Conservation (phyloP, 2,888 invertebrate genomes). For the Harmothoe impar region DNA sequence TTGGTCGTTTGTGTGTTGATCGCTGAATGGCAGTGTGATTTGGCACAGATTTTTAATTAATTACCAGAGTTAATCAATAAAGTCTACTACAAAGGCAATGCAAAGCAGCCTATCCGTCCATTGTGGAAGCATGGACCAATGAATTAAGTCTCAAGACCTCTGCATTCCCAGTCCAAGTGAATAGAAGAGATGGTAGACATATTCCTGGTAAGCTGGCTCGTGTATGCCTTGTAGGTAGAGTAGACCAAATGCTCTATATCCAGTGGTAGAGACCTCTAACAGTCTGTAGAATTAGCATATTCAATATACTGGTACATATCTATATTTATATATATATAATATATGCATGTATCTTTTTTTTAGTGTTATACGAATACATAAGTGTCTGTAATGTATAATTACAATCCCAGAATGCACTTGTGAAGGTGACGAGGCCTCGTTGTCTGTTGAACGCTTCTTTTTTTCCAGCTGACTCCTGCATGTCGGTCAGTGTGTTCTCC, state of each 20-base stretch:
- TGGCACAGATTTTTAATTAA: conserved; percentile 45
- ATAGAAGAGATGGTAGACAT: no score
- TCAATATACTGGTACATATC: conserved; percentile 1
- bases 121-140: background rate
- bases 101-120: background rate
- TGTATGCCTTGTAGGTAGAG: background rate
- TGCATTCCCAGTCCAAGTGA: no score
- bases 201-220: background rate
- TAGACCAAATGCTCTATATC: background rate
- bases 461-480: no score
- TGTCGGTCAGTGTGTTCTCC: no score
- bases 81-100: background rate
- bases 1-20: conserved; percentile 18
- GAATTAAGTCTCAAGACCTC: no score
- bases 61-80: conserved; percentile 4
- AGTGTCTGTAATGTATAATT: background rate
- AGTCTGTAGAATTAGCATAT: background rate
- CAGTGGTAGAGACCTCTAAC: background rate
- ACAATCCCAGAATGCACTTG: conserved; percentile 61
- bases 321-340: background rate
- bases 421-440: conserved; percentile 58
- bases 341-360: background rate
- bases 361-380: background rate
- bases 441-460: background rate
- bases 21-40: conserved; percentile 51